These are phyloP conservation scores for Trididemnum clinides DNA, from an alignment of 23 tunicate genomes.

Conservation along the genomic window DNA sequence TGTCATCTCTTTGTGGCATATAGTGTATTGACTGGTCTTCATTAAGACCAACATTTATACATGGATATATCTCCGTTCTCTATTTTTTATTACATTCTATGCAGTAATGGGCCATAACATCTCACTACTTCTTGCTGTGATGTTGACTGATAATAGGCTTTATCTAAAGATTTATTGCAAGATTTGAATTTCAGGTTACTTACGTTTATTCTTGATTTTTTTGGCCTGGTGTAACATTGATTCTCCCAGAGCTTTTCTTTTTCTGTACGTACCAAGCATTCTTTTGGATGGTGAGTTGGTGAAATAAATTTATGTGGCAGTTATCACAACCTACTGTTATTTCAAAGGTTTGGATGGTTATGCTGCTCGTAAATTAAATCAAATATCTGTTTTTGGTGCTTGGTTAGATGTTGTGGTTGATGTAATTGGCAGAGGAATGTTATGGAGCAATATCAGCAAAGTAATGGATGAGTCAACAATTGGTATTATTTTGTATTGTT, in stretches of 20 bases:
- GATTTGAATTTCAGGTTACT: conserved; percentile 6
- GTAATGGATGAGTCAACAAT: no score
- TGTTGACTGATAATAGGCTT: background rate
- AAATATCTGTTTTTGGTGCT: conserved; percentile 73
- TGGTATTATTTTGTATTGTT: background rate
- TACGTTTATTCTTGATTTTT: background rate
- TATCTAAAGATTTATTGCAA: background rate
- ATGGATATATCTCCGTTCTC: no score
- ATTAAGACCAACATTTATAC: no score
- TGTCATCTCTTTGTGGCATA: no score
- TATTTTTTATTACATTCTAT: no score
- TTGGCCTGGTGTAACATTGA: conserved; percentile 7
- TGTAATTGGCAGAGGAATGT: conserved; percentile 62
- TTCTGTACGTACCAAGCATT: background rate
- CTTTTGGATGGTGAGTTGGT: conserved; percentile 3
- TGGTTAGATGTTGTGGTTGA: conserved; percentile 75
- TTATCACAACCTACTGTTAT: background rate
- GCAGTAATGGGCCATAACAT: no score
- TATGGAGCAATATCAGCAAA: conserved; percentile 57
- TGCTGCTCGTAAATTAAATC: conserved; percentile 64
- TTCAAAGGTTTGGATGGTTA: conserved; percentile 61
- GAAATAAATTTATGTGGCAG: background rate
- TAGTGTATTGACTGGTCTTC: no score
- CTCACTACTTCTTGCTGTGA: no score
- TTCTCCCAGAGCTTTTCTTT: background rate